phyloP scores from a whole-genome alignment of 1,140 invertebrate species.

The Stenopsyche tienmushanensis region DNA sequence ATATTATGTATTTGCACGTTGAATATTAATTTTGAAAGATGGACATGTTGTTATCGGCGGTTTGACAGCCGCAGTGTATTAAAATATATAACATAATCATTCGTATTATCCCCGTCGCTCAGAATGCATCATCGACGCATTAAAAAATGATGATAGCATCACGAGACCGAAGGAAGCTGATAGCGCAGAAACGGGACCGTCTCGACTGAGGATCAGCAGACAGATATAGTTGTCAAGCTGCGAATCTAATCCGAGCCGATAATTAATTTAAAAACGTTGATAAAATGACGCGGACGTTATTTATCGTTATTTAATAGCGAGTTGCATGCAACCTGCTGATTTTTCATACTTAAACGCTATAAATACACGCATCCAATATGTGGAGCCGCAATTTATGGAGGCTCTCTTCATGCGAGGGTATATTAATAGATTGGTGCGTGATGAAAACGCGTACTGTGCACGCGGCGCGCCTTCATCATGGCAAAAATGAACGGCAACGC shows the following conservation, averaged over 20 bases:
- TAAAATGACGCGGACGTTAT: too few relatives aligned
- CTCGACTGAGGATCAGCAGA: neutral
- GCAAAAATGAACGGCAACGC: neutral
- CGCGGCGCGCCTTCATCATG: neutral
- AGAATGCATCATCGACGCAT: too few relatives aligned
- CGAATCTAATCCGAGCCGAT: neutral
- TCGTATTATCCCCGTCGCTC: too few relatives aligned
- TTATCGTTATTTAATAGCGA: neutral
- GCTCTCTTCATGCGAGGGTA: neutral
- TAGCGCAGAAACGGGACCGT: too few relatives aligned
- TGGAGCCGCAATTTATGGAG: neutral
- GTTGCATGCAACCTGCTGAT: neutral
- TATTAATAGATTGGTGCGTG: neutral
- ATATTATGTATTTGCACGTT: too few relatives aligned
- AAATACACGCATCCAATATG: neutral
- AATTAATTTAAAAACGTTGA: neutral
- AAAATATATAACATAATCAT: too few relatives aligned
- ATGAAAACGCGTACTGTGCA: neutral
- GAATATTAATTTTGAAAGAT: too few relatives aligned
- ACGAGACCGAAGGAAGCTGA: too few relatives aligned
- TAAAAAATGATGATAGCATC: too few relatives aligned
- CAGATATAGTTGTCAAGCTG: neutral
- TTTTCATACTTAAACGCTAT: constrained; percentile 4
- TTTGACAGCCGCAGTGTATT: too few relatives aligned
- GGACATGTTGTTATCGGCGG: too few relatives aligned